Conservation (phyloP, 2,888 invertebrate genomes). For the Drosophila parthenogenetica region DNA sequence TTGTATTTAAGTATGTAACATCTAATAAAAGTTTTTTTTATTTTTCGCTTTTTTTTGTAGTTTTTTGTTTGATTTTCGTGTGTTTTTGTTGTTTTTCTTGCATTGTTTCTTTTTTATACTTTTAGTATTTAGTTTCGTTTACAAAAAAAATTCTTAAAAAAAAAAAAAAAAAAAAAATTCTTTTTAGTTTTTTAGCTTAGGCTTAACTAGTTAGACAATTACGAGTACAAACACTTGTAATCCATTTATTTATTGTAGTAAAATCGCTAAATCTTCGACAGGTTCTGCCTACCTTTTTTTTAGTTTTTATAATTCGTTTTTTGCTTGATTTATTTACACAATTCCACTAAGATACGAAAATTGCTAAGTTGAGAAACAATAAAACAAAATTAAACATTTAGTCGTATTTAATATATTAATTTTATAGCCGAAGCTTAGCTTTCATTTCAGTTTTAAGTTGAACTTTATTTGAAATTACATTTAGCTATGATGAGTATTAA, state of each 20-base stretch:
- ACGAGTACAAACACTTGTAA: constrained; percentile 50
- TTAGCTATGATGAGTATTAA: constrained; percentile 36
- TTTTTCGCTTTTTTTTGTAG: constrained; percentile 1
- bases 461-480: constrained; percentile 51
- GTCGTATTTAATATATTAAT: constrained; percentile 5
- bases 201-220: constrained; percentile 49
- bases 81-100: constrained; percentile 16
- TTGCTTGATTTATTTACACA: constrained; percentile 51
- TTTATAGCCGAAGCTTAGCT: constrained; percentile 45
- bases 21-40: constrained; percentile 43
- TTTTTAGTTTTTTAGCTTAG: constrained; percentile 40
- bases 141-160: constrained; percentile 51
- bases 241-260: constrained; percentile 52
- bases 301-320: background rate
- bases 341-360: constrained; percentile 43
- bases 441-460: constrained; percentile 52
- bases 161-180: constrained; percentile 10
- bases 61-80: background rate
- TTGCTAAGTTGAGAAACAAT: background rate
- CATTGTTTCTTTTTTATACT: constrained; percentile 41
- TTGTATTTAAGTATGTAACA: constrained; percentile 29
- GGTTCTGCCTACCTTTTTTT: constrained; percentile 21
- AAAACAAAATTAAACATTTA: constrained; percentile 9
- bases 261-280: constrained; percentile 57
- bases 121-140: constrained; percentile 40